Conservation (phyloP, 1,140 invertebrate genomes). For the Oreohelix idahoensis region DNA sequence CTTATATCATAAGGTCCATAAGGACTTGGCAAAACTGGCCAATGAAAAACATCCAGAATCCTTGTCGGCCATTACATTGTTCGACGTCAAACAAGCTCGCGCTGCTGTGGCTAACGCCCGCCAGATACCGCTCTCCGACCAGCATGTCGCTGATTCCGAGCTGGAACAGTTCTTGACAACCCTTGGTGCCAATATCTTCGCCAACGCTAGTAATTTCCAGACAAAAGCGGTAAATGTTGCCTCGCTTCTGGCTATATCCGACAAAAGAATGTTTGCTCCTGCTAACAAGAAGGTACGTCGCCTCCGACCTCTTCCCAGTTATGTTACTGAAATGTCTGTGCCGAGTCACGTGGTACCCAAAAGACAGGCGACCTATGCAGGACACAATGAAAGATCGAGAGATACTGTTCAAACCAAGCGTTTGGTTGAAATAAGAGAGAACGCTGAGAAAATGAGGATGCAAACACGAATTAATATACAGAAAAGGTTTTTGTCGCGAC, state of each 20-base stretch:
- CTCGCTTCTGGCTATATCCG: not conserved
- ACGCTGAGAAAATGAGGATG: not conserved
- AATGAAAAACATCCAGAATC: not conserved
- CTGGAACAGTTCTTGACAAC: not conserved
- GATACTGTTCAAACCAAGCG: not conserved
- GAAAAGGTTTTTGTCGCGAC: not conserved
- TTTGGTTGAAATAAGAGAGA: not conserved
- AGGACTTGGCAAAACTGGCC: no score
- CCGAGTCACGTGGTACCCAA: not conserved
- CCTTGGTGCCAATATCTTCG: not conserved
- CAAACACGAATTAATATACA: not conserved
- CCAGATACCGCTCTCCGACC: not conserved
- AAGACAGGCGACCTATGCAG: not conserved
- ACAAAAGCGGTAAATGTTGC: not conserved
- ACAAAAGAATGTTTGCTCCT: not conserved
- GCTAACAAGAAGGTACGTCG: not conserved
- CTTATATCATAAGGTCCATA: no score
- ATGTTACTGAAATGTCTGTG: not conserved
- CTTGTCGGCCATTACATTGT: not conserved
- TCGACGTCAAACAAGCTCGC: not conserved
- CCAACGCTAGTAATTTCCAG: not conserved
- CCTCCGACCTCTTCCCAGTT: not conserved
- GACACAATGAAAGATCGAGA: not conserved
- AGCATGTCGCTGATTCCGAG: not conserved
- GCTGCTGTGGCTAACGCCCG: not conserved